Percentiles rank a stretch among this genome's conserved stretches.
Conservation (phyloP, 2,797 vertebrate species). For the Galaxias olidus region DNA sequence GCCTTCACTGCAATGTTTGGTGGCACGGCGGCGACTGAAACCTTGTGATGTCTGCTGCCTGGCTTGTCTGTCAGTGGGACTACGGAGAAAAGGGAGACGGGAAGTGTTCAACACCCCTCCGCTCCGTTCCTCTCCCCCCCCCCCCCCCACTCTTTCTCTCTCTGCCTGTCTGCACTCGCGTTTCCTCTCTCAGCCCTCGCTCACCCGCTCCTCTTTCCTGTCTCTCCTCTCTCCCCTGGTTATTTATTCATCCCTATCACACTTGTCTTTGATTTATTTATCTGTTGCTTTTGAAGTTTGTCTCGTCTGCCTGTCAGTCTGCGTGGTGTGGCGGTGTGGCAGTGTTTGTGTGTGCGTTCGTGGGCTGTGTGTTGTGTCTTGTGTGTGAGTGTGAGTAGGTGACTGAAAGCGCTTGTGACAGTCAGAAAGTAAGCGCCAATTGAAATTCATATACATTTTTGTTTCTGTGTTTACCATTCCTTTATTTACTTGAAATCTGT, state of each 20-base stretch:
- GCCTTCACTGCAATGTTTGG: too few relatives aligned
- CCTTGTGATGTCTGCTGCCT: too few relatives aligned
- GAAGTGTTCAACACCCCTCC: conserved; percentile 30
- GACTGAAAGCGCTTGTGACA: conserved; percentile 34
- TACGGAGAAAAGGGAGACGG: conserved; percentile 21
- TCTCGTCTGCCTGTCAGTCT: conserved; percentile 58
- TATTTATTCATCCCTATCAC: conserved; percentile 70
- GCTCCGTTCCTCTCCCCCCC: conserved; percentile 47
- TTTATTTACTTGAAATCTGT: too few relatives aligned
- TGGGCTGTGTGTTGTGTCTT: background rate
- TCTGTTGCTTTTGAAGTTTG: conserved; percentile 69
- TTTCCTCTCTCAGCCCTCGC: conserved; percentile 26
- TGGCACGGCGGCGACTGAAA: too few relatives aligned
- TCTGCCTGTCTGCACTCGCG: conserved; percentile 22
- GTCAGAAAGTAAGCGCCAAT: background rate
- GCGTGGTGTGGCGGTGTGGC: conserved; percentile 44
- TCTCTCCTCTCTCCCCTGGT: conserved; percentile 64
- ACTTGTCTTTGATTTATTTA: conserved; percentile 65
- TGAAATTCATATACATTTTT: too few relatives aligned
- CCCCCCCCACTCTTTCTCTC: conserved; percentile 34
- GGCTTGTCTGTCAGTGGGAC: conserved; percentile 12
- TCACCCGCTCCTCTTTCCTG: conserved; percentile 79
- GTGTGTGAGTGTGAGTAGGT: conserved; percentile 23
- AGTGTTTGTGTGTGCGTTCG: conserved; percentile 1
- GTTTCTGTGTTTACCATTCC: too few relatives aligned